These are phyloP conservation scores for Crotalus horridus DNA, from an alignment of 2,113 vertebrate genomes.

Conservation along the genomic window DNA sequence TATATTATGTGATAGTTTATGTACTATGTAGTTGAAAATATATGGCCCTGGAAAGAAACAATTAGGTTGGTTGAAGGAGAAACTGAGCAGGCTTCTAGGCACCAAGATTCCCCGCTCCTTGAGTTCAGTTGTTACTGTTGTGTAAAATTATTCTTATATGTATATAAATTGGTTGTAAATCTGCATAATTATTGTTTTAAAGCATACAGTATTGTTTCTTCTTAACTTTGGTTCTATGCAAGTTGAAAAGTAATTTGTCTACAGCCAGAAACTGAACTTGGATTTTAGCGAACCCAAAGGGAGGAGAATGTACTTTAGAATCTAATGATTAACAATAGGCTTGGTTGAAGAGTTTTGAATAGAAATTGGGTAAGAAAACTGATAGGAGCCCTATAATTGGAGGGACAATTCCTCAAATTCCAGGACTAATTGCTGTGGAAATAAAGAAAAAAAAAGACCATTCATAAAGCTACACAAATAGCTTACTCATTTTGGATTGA, in stretches of 20 bases:
- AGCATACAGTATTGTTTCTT: background rate
- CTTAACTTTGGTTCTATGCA: background rate
- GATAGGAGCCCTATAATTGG: background rate
- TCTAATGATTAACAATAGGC: background rate
- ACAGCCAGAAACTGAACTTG: background rate
- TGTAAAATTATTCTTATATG: background rate
- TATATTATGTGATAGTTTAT: background rate
- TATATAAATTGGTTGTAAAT: background rate
- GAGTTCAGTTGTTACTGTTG: background rate
- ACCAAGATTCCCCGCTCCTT: background rate
- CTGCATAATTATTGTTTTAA: background rate
- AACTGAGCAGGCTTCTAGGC: background rate
- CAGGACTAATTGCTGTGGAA: background rate
- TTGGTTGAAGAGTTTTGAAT: background rate
- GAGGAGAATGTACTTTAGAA: background rate
- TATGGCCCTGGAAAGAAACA: background rate
- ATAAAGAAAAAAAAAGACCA: background rate
- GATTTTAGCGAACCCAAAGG: background rate
- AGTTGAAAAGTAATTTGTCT: background rate
- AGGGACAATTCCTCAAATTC: background rate
- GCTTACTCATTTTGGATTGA: background rate
- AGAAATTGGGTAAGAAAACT: background rate
- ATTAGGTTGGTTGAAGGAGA: background rate
- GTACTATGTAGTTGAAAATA: background rate
- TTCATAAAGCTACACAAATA: background rate